Evolutionary conservation across 2,113 vertebrate genomes (phyloP), one percentile per base, ranked within the genome.

Genomic region (Bufo bufo): DNA sequence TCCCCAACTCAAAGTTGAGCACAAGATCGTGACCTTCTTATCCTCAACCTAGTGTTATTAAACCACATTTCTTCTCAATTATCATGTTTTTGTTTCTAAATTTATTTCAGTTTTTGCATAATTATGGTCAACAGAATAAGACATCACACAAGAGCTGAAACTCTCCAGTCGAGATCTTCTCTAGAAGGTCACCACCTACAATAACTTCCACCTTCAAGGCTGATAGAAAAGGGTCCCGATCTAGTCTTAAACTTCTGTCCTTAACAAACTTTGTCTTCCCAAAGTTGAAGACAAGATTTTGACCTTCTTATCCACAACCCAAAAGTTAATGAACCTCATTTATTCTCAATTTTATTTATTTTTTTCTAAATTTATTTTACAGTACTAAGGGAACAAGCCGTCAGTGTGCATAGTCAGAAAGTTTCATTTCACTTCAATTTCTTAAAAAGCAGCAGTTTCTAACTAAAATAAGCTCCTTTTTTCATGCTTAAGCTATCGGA

Each of bases 381-480:
- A 47, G n/a, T 17, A 56, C n/a, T 9, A 33, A 6, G 47, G 59
- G 72, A 66, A 65, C 58, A 86, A 66, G 85, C 13, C 6, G 11
- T 23, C 77, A 71, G 20, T 71, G 33, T 58, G 13, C 13, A 20
- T 11, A 47, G 14, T n/a, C 23, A 63, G 63, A 89, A 84, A 84
- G 81, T 89, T 84, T 47, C 2, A 78, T 89, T 89, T 78, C 77
- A 69, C 61, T 84, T 84, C 45, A 69, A 82, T 84, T 88, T 82
- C 69, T 89, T 89, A 84, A 89, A 89, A 89, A 89, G 81, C 82
- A 69, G 58, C 71, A 84, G 87, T 84, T 84, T 77, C 59, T 45
- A 63, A 66, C 81, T 90, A 74, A 90, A 93, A 77, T 74, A 89
- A 90, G 77, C 88, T 78, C 50, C 87, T 90, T 82, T 89, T 81